Conservation (phyloP, 2,888 invertebrate genomes). For the Petrophora chlorosata region DNA sequence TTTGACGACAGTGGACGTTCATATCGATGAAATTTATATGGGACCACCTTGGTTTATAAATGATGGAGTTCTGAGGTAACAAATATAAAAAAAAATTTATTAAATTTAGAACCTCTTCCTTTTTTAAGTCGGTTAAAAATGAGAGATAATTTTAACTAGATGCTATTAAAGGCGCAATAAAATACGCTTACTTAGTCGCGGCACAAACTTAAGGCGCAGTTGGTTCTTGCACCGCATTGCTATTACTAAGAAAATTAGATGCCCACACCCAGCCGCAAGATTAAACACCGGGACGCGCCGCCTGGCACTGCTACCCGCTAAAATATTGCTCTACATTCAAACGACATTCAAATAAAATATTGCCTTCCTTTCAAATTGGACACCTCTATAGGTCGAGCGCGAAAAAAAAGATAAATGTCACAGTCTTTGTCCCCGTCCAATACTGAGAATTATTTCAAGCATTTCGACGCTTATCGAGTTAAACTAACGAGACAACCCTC, state of each 20-base stretch:
- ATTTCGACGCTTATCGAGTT: constrained; percentile 51
- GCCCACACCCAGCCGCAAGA: constrained; percentile 54
- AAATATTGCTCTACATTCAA: constrained; percentile 64
- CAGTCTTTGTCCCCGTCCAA: constrained; percentile 34
- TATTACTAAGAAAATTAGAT: constrained; percentile 54
- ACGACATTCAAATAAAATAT: constrained; percentile 57
- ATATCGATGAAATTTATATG: too few relatives aligned
- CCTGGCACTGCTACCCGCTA: constrained; percentile 57
- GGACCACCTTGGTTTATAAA: too few relatives aligned
- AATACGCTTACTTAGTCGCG: too few relatives aligned
- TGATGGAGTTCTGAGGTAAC: too few relatives aligned
- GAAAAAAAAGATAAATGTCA: constrained; percentile 37
- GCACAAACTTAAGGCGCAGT: constrained; percentile 20
- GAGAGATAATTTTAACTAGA: too few relatives aligned
- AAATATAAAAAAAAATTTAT: too few relatives aligned
- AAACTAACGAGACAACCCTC: constrained; percentile 56
- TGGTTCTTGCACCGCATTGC: constrained; percentile 20
- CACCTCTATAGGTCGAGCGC: constrained; percentile 18
- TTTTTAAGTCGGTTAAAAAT: too few relatives aligned
- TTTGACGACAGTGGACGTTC: too few relatives aligned
- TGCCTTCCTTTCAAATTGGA: constrained; percentile 33
- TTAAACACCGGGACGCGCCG: constrained; percentile 54
- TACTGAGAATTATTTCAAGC: constrained; percentile 53
- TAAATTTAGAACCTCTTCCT: too few relatives aligned
- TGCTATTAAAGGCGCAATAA: too few relatives aligned